A percentile compares a stretch with the other conserved stretches of the same genome.
These are phyloP conservation scores for Pseudochaenichthys georgianus DNA, from an alignment of 2,797 vertebrate genomes.

Conservation along the genomic window DNA sequence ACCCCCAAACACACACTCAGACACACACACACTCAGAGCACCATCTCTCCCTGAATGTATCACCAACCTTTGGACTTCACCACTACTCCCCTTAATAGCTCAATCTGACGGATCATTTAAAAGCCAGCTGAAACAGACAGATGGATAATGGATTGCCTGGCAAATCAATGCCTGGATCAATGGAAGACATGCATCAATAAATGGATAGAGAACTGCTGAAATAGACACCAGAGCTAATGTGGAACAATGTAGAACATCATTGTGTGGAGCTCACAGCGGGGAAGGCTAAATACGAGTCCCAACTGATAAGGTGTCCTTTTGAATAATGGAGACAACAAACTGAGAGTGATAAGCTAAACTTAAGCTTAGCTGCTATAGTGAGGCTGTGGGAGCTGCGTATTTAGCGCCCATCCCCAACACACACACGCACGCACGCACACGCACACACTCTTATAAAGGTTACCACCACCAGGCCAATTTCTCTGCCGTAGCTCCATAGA, in stretches of 20 bases:
- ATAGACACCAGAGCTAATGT: slow-evolving; percentile 76
- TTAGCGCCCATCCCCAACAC: slow-evolving; percentile 40
- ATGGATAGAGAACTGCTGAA: slow-evolving; percentile 82
- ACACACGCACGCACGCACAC: slow-evolving; percentile 24
- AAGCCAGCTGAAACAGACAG: slow-evolving; percentile 82
- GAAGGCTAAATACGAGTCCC: slow-evolving; percentile 55
- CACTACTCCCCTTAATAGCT: slow-evolving; percentile 79
- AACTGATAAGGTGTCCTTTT: slow-evolving; percentile 74
- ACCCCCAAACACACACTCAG: slow-evolving; percentile 19
- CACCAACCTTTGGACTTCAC: slow-evolving; percentile 81
- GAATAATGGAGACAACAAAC: slow-evolving; percentile 76
- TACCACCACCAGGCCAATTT: slow-evolving; percentile 14
- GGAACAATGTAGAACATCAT: slow-evolving; percentile 61
- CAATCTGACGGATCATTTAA: slow-evolving; percentile 83
- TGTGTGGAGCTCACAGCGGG: slow-evolving; percentile 58
- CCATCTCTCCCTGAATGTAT: slow-evolving; percentile 53
- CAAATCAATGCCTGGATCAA: slow-evolving; percentile 82
- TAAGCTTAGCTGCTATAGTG: slow-evolving; percentile 55
- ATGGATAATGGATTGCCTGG: slow-evolving; percentile 84
- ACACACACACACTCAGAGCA: slow-evolving; percentile 12
- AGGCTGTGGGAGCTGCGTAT: slow-evolving; percentile 26
- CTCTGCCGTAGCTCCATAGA: slow-evolving; percentile 18
- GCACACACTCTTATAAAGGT: slow-evolving; percentile 31
- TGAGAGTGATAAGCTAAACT: slow-evolving; percentile 69
- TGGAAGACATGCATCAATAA: slow-evolving; percentile 84